Percentiles rank a stretch among this genome's conserved stretches.
phyloP scores from a whole-genome alignment of 2,888 invertebrate genomes.

The Argyra leucocephala region DNA sequence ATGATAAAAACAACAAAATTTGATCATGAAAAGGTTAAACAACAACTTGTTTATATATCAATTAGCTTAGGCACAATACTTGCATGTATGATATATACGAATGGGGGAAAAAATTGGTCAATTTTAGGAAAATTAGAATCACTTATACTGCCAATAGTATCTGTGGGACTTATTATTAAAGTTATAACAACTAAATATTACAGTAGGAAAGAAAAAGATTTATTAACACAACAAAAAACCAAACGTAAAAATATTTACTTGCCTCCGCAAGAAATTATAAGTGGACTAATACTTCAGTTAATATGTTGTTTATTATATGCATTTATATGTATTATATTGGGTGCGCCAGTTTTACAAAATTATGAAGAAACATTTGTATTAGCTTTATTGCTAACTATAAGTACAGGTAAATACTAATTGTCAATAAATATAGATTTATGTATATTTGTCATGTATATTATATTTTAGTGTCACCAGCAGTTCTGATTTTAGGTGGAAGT shows the following conservation, averaged over 20 bases:
- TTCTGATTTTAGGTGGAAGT: slow-evolving; percentile 39
- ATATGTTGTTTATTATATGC: slow-evolving; percentile 37
- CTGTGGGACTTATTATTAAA: slow-evolving; percentile 37
- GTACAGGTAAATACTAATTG: slow-evolving; percentile 27
- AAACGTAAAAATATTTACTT: slow-evolving; percentile 32
- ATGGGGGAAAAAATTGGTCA: slow-evolving; percentile 37
- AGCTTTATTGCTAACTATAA: slow-evolving; percentile 36
- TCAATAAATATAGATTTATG: no score
- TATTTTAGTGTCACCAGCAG: slow-evolving; percentile 35
- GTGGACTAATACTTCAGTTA: slow-evolving; percentile 36
- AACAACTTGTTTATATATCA: slow-evolving; percentile 40
- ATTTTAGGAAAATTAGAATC: slow-evolving; percentile 40
- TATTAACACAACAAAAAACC: slow-evolving; percentile 30
- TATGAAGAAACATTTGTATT: slow-evolving; percentile 42
- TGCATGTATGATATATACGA: slow-evolving; percentile 40
- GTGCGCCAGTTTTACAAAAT: slow-evolving; percentile 42
- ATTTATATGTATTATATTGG: slow-evolving; percentile 41
- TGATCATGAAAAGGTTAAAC: slow-evolving; percentile 41
- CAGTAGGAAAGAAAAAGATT: slow-evolving; percentile 31
- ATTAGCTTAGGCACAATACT: slow-evolving; percentile 39
- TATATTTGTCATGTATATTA: no score
- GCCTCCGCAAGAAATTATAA: slow-evolving; percentile 32
- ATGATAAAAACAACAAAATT: slow-evolving; percentile 32
- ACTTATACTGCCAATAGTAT: slow-evolving; percentile 38
- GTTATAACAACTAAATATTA: slow-evolving; percentile 36